Base-by-base conservation (phyloP, 2,888 invertebrate species). In the Camptogramma bilineatum region DNA sequence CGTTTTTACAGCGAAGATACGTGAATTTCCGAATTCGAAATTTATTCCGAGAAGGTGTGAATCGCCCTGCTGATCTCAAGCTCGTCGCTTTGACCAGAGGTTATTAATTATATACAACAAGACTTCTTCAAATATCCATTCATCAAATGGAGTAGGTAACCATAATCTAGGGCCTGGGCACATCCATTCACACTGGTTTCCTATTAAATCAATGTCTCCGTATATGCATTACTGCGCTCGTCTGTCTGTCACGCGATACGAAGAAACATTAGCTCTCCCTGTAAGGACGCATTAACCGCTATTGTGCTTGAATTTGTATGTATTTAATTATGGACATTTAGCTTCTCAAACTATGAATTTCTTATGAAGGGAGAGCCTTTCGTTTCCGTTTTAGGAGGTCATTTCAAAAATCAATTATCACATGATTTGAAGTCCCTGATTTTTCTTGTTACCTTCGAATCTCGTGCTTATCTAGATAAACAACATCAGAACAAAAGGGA, bases 131-230 rank as follows among this genome's bases (percentile, higher is more conserved):
- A 66, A 66, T 64, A 17, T 34, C 44, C 34, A 77, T 83, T 77
- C 73, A 80, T 82, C 81, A 82, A 83, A 82, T 75, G 19, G 39
- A 48, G 5, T n/a, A n/a, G 19, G 7, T 13, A 74, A 78, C 76
- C 74, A 77, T 80, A 81, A 64, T 78, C 80, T 75, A 67, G 48
- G 72, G 18, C 28, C 31, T 52, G 51, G 42, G 55, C 62, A 73
- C 76, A 82, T 82, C 80, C 79, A 86, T 86, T 86, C 85, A 81
- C 84, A 77, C 82, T 71, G 78, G 73, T 72, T 73, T 69, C 71
- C 72, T 79, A 79, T 79, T 90, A 90, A 88, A 90, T 90, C 90
- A 90, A 83, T 79, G 87, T 90, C 87, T 70, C 87, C 87, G 75
- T 86, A 85, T 86, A 86, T 80, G 86, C 79, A 80, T 78, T 28